Evolutionary conservation across 37 sponge, comb jelly and placozoan genomes (phyloP), one percentile per base, ranked within the genome.

Genomic region (Agelas oroides): DNA sequence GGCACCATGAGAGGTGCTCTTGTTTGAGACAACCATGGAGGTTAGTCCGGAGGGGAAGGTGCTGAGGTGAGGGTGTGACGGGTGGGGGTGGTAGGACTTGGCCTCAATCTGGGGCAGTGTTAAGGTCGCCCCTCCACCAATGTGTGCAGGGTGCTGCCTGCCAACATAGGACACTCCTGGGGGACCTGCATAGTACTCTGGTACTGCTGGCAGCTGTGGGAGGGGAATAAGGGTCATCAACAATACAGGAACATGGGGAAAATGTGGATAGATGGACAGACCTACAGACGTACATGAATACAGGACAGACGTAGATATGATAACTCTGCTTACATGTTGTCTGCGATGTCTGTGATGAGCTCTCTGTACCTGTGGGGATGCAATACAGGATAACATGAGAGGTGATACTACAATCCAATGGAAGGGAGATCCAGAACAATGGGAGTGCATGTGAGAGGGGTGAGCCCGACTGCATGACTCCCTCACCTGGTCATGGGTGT

Each of bases 1-100:
- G 36, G 28, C 11, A 11, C 70, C 59, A 30, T 70, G 82, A 56
- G 82, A 53, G 33, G 71, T 81, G 41, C 82, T 81, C 82, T 81
- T 81, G 41, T 68, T 67, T 18, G 82, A 81, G 12, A 40, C 3
- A 1, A 46, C 30, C 34, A 79, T 39, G 20, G 80, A 79, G 28
- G 54, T 40, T 28, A 53, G 46, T 18, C 80, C 80, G 39, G 80
- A 79, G 23, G 67, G 53, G 17, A 65, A 25, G 64, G 31, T 33
- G 46, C 80, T 79, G 19, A 6, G 25, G n/a, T n/a, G n/a, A n/a
- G n/a, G n/a, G n/a, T n/a, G n/a, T n/a, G n/a, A n/a, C n/a, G n/a
- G n/a, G n/a, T n/a, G n/a, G n/a, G n/a, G n/a, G 13, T 20, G 23
- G 27, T 52, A 28, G 2, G 33, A 14, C 59, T 56, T 67, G 11